phyloP scores from a whole-genome alignment of 2,797 vertebrate genomes.

The Coracias cyanogaster region DNA sequence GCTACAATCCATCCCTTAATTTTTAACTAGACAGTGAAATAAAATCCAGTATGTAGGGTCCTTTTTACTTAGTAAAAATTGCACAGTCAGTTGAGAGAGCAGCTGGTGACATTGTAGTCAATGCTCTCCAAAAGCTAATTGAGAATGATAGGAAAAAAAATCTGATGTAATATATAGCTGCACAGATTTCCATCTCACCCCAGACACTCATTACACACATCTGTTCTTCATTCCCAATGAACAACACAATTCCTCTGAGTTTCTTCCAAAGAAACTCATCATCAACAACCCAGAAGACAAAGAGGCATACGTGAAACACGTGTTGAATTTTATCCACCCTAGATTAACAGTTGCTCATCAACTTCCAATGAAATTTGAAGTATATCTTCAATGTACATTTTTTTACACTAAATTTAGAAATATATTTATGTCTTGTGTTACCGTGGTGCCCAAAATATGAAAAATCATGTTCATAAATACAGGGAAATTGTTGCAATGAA shows the following conservation, averaged over 20 bases:
- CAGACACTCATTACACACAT: slow-evolving; percentile 57
- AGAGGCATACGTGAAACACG: not conserved
- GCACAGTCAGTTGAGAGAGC: slow-evolving; percentile 53
- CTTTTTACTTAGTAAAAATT: slow-evolving; percentile 50
- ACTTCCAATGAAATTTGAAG: not conserved
- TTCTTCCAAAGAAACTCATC: slow-evolving; percentile 42
- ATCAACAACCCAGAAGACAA: not conserved
- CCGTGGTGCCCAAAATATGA: not conserved
- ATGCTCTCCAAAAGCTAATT: slow-evolving; percentile 61
- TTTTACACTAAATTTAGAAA: not conserved
- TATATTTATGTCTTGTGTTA: not conserved
- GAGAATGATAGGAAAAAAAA: slow-evolving; percentile 49
- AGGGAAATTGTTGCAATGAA: not conserved
- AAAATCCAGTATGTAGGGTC: not conserved
- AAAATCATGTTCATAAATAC: not conserved
- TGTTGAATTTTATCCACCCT: slow-evolving; percentile 10
- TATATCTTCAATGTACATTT: not conserved
- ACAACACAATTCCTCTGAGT: slow-evolving; percentile 32
- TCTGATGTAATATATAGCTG: slow-evolving; percentile 42
- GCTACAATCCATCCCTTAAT: not conserved
- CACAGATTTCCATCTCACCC: slow-evolving; percentile 63
- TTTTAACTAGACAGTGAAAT: slow-evolving; percentile 39
- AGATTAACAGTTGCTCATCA: not conserved
- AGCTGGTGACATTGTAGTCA: slow-evolving; percentile 69
- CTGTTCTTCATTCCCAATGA: slow-evolving; percentile 64